Conservation (phyloP, 1,140 invertebrate species). For the Wiebesia pumilae region DNA sequence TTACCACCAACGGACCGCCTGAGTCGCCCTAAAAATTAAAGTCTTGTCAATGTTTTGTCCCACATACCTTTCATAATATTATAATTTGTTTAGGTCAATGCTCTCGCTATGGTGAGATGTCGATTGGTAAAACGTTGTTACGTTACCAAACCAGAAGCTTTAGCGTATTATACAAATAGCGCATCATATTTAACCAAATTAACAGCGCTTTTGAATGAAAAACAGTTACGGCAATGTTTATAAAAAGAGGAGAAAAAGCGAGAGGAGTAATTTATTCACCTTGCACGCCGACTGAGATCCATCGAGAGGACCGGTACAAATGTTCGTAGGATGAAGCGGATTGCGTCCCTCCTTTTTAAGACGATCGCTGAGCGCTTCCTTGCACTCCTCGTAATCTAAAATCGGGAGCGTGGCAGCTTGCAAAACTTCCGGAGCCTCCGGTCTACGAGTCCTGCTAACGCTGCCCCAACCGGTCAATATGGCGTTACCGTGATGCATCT, state of each 20-base stretch:
- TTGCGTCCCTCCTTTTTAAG: conserved; percentile 63
- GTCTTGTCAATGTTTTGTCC: conserved; percentile 4
- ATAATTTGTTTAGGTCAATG: background rate
- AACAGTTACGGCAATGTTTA: no score
- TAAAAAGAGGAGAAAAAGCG: background rate
- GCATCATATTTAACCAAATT: no score
- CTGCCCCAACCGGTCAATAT: conserved; percentile 75
- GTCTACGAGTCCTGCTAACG: conserved; percentile 66
- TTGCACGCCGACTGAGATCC: conserved; percentile 73
- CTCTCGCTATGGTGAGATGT: no score
- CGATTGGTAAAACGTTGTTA: no score
- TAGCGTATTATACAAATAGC: no score
- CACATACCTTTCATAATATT: background rate
- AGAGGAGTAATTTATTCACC: conserved; percentile 54
- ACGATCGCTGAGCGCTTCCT: conserved; percentile 58
- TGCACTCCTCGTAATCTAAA: conserved; percentile 68
- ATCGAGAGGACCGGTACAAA: conserved; percentile 74
- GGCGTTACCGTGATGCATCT: conserved; percentile 69
- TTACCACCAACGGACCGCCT: conserved; percentile 79
- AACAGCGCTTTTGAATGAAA: no score
- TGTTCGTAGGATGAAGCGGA: conserved; percentile 71
- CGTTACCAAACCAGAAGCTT: no score
- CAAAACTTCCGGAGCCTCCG: conserved; percentile 65
- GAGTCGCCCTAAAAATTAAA: conserved; percentile 76
- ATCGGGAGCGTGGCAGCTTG: conserved; percentile 72